These are phyloP conservation scores for Sebastes kiyomatsui DNA, from an alignment of 2,797 vertebrate genomes.

Conservation along the genomic window DNA sequence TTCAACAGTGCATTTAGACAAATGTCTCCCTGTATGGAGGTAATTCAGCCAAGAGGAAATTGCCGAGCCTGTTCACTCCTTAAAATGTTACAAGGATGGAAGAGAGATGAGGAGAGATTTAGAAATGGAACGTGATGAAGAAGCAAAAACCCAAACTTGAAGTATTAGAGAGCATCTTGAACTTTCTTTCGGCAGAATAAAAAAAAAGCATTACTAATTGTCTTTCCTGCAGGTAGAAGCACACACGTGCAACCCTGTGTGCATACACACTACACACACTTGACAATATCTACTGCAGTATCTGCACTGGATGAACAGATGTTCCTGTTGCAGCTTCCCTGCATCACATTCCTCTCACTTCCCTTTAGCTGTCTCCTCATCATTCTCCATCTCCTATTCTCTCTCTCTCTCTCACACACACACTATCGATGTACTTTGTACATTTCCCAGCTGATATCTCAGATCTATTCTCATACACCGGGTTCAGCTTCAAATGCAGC, in stretches of 20 bases:
- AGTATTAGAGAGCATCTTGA: background rate
- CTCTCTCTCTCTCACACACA: background rate
- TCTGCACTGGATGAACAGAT: conserved; percentile 11
- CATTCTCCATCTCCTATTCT: background rate
- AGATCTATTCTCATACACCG: conserved; percentile 31
- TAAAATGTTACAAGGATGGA: background rate
- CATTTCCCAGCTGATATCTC: conserved; percentile 20
- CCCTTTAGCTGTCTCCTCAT: background rate
- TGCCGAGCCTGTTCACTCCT: background rate
- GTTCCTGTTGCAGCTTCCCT: background rate
- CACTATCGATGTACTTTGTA: background rate
- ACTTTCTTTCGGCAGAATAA: background rate
- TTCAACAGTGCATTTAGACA: conserved; percentile 20
- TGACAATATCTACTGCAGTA: background rate
- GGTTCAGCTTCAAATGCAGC: conserved; percentile 21
- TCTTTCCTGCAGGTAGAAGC: background rate
- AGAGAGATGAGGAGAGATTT: background rate
- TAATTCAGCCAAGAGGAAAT: conserved; percentile 23
- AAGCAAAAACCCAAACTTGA: background rate
- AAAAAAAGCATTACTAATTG: background rate
- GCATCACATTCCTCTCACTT: conserved; percentile 17
- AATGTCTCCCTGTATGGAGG: conserved; percentile 10
- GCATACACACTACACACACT: background rate
- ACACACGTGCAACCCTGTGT: background rate
- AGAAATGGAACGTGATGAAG: background rate